These are phyloP conservation scores for Zingel zingel DNA, from an alignment of 2,113 vertebrate genomes.

Conservation along the genomic window DNA sequence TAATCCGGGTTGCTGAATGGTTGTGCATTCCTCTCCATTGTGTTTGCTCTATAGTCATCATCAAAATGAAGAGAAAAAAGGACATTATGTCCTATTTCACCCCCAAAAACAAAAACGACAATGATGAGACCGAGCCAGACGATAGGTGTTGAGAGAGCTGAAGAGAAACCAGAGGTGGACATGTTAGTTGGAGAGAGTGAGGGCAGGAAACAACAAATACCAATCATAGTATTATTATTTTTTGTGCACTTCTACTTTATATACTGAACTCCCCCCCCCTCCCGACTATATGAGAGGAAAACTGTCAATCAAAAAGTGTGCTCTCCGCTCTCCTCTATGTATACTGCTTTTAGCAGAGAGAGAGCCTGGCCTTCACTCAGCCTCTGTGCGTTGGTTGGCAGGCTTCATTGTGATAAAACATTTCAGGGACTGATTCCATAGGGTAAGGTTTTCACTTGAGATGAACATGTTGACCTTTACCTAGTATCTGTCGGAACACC, in stretches of 20 bases:
- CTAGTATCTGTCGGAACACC: background rate
- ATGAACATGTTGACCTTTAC: constrained; percentile 21
- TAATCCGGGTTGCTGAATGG: background rate
- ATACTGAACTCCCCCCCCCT: too few species aligned
- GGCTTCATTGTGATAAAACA: constrained; percentile 9
- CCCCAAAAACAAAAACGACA: background rate
- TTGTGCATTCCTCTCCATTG: background rate
- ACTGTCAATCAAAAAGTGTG: constrained; percentile 17
- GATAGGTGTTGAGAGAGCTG: background rate
- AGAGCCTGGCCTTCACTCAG: constrained; percentile 16
- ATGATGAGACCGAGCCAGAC: background rate
- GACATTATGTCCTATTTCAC: background rate
- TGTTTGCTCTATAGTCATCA: background rate
- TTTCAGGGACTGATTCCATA: background rate
- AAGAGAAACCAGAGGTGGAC: background rate
- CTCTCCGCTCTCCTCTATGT: background rate
- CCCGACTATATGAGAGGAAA: constrained; percentile 5
- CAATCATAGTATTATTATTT: too few species aligned
- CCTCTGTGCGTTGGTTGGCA: background rate
- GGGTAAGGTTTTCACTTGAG: background rate
- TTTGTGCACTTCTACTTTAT: too few species aligned
- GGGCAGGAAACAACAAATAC: too few species aligned
- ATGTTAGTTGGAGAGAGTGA: too few species aligned
- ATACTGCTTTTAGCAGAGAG: constrained; percentile 1
- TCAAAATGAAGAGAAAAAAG: background rate